A percentile compares a stretch with the other conserved stretches of the same genome.
Evolutionary conservation across 2,888 invertebrate genomes (phyloP).

Genomic region (Euplexia lucipara): DNA sequence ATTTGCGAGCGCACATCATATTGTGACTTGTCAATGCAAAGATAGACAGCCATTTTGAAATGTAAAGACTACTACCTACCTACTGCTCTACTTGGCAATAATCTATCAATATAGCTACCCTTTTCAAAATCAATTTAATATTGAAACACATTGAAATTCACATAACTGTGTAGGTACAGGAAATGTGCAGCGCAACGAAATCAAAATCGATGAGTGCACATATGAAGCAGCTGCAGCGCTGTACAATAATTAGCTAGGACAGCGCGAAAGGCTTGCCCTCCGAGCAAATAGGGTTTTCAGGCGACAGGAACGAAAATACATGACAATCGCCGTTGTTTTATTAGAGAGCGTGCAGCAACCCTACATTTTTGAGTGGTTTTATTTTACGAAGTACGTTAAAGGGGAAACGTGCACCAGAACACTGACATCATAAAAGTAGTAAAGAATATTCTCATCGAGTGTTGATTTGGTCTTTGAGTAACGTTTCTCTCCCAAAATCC

Average conservation of each 20-base stretch:
- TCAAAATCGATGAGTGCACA: slow-evolving; percentile 13
- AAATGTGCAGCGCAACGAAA: slow-evolving; percentile 15
- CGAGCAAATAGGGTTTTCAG: slow-evolving; percentile 27
- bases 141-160: slow-evolving; percentile 12
- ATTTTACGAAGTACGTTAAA: neutral
- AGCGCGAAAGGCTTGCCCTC: slow-evolving; percentile 18
- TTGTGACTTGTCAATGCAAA: no score
- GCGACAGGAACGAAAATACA: slow-evolving; percentile 9
- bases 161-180: no score
- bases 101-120: neutral
- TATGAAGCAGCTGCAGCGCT: slow-evolving; percentile 15
- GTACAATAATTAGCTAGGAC: slow-evolving; percentile 44
- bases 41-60: no score
- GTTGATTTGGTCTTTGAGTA: no score
- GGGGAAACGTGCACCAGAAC: neutral
- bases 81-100: no score
- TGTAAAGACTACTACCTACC: no score
- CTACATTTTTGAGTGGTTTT: neutral
- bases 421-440: neutral
- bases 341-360: neutral
- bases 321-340: slow-evolving; percentile 7
- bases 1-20: no score
- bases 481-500: no score
- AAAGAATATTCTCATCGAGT: neutral
- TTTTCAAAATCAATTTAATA: neutral